These are phyloP conservation scores for Danionella dracula DNA, from an alignment of 2,797 vertebrate genomes.

Conservation along the genomic window DNA sequence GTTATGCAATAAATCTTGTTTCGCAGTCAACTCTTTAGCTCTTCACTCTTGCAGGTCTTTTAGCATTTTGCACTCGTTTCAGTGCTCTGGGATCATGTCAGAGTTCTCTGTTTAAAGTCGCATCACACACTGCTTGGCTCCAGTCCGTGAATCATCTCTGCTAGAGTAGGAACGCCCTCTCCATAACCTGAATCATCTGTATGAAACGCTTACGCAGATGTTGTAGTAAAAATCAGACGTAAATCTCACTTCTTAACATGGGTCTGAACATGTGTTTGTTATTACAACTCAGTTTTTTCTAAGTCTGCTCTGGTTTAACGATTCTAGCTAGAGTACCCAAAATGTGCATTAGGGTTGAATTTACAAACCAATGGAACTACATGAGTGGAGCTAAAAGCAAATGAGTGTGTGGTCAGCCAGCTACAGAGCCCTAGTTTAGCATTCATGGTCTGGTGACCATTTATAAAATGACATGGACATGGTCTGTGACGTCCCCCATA, in stretches of 20 bases:
- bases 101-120: slow-evolving; percentile 7
- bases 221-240: too few species aligned
- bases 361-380: too few species aligned
- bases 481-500: too few species aligned
- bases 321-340: too few species aligned
- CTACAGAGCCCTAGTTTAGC: too few species aligned
- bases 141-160: slow-evolving; percentile 17
- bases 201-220: background rate
- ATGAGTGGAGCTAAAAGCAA: too few species aligned
- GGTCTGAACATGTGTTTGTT: background rate
- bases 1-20: slow-evolving; percentile 36
- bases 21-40: slow-evolving; percentile 38
- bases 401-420: too few species aligned
- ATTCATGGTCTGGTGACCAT: too few species aligned
- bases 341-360: too few species aligned
- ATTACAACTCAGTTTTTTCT: too few species aligned
- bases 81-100: background rate
- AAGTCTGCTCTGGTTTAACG: too few species aligned
- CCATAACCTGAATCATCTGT: slow-evolving; percentile 9
- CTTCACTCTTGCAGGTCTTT: background rate
- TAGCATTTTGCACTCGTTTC: background rate
- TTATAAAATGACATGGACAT: too few species aligned
- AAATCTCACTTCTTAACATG: background rate
- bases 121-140: background rate
- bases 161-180: slow-evolving; percentile 24